These are phyloP conservation scores for Thymelicus lineola DNA, from an alignment of 2,888 invertebrate genomes.

Conservation along the genomic window DNA sequence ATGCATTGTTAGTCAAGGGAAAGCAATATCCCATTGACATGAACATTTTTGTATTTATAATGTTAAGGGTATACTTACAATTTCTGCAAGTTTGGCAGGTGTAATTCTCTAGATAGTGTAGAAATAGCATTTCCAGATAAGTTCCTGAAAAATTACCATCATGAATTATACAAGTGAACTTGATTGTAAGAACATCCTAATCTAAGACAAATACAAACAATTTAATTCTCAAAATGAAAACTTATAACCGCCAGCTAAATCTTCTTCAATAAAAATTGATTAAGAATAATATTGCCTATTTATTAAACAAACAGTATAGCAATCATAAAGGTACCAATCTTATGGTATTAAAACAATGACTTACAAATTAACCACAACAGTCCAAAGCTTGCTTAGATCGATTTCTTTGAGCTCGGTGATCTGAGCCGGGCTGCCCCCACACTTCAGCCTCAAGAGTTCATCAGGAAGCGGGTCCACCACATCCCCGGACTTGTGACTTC, in stretches of 20 bases:
- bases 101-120: slow-evolving; percentile 85
- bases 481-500: slow-evolving; percentile 83
- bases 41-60: background rate
- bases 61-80: slow-evolving; percentile 82
- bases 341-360: slow-evolving; percentile 54
- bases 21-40: too few species aligned
- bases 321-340: too few species aligned
- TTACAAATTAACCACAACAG: slow-evolving; percentile 88
- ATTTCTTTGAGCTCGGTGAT: slow-evolving; percentile 87
- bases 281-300: too few species aligned
- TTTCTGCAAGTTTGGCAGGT: slow-evolving; percentile 88
- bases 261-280: too few species aligned
- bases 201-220: too few species aligned
- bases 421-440: slow-evolving; percentile 85
- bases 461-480: slow-evolving; percentile 82
- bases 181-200: too few species aligned
- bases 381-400: slow-evolving; percentile 85
- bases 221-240: too few species aligned
- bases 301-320: too few species aligned
- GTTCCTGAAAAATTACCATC: slow-evolving; percentile 79
- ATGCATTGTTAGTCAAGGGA: too few species aligned
- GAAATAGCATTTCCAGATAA: slow-evolving; percentile 87
- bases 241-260: too few species aligned
- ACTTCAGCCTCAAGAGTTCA: slow-evolving; percentile 86
- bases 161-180: too few species aligned